phyloP scores from a whole-genome alignment of 2,888 invertebrate species.

The Melipona beecheii region DNA sequence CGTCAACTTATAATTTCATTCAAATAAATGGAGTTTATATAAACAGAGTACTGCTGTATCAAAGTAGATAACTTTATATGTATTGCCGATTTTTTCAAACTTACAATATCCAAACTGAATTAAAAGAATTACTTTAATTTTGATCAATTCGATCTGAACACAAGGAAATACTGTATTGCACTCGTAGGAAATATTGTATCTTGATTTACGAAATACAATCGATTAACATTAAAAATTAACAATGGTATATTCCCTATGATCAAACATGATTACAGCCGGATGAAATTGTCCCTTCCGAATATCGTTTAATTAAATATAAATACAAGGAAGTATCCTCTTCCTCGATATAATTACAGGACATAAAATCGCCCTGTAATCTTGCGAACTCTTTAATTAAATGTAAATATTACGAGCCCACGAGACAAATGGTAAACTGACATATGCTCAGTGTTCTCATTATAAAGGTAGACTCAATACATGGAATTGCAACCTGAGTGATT shows the following conservation, averaged over 20 bases:
- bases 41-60: neutral
- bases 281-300: neutral
- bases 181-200: neutral
- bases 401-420: neutral
- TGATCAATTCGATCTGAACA: neutral
- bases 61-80: neutral
- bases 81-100: neutral
- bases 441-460: neutral
- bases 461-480: neutral
- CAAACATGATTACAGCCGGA: neutral
- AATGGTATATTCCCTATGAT: constrained; percentile 19
- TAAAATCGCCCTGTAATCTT: constrained; percentile 20
- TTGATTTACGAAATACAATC: neutral
- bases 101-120: neutral
- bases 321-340: neutral
- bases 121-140: neutral
- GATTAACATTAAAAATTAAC: constrained; percentile 10
- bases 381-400: neutral
- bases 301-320: constrained; percentile 9
- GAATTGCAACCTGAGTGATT: neutral
- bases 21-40: no score
- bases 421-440: neutral
- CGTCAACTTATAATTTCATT: no score
- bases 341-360: constrained; percentile 12
- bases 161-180: neutral